Base-by-base conservation (phyloP, 2,113 vertebrate species). In the Zootoca vivipara region DNA sequence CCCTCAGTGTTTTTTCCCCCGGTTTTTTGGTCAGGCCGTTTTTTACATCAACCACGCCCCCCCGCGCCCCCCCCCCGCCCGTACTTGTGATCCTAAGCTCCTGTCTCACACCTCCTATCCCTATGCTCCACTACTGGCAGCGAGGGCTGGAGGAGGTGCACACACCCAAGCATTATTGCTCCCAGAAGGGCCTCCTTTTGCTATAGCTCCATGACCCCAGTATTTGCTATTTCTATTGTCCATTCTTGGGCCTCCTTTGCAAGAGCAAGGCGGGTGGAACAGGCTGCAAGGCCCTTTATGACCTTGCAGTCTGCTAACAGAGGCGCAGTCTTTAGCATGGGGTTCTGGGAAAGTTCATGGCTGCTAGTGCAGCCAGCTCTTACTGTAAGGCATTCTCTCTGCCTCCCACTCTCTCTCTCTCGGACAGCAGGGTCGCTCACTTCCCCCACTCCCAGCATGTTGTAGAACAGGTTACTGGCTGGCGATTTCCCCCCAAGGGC, bases 331-430 rank as follows among this genome's bases (percentile, higher is more conserved):
- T 85, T 67, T 67, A 78, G 78, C 72, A 20, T 64, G 2, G 72
- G 89, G 84, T 78, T 75, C 87, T 88, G 87, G 82, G 87, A 88
- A 65, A 86, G 84, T 86, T 83, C 78, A 82, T 70, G 84, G 78
- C 84, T 52, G 58, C 84, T 56, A 20, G 16, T 80, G 22, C 78
- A n/a, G 46, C n/a, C 72, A 33, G 72, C n/a, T 15, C 52, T 75
- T 62, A 77, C 78, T 78, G 72, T 33, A 82, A 82, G 72, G 62
- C 70, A 30, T 81, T 80, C 70, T 70, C 78, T n/a, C 70, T 65
- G 40, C 70, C 80, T 88, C 86, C 86, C 86, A 82, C 86, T 65
- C 86, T 70, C 86, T 65, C 86, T 70, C 22, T 72, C 79, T 73
- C 15, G 30, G 24, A 35, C 7, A 52, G 46, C 16, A 18, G 56